phyloP scores from a whole-genome alignment of 2,888 invertebrate species.

The Sialis lutaria region DNA sequence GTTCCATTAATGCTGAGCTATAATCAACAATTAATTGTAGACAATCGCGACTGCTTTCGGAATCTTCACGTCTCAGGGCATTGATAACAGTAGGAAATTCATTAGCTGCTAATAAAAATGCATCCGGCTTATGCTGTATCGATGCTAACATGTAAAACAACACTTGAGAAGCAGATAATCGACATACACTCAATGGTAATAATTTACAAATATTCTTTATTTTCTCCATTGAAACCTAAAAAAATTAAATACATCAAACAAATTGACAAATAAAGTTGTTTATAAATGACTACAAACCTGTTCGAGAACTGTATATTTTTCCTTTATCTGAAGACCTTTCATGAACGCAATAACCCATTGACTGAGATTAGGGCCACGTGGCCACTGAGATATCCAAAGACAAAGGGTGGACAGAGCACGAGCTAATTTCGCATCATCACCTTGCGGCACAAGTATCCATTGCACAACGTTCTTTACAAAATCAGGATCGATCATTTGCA shows the following conservation, averaged over 20 bases:
- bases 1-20: constrained; percentile 29
- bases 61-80: constrained; percentile 36
- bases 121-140: constrained; percentile 37
- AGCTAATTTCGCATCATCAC: constrained; percentile 33
- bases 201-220: constrained; percentile 38
- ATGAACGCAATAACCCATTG: constrained; percentile 50
- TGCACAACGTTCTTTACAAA: constrained; percentile 26
- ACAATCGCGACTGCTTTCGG: constrained; percentile 25
- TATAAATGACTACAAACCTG: constrained; percentile 10
- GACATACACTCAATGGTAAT: constrained; percentile 33
- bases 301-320: constrained; percentile 24
- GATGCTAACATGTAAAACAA: constrained; percentile 45
- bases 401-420: constrained; percentile 46
- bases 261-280: too few species aligned
- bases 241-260: constrained; percentile 30
- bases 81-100: constrained; percentile 32
- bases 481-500: constrained; percentile 31
- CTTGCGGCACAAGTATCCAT: constrained; percentile 23
- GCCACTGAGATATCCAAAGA: constrained; percentile 47
- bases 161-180: constrained; percentile 39
- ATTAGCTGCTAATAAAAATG: constrained; percentile 39
- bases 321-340: constrained; percentile 34
- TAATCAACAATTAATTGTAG: constrained; percentile 45
- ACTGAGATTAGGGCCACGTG: constrained; percentile 41
- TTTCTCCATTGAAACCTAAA: constrained; percentile 41